phyloP scores from a whole-genome alignment of 2,888 invertebrate genomes.

The Agrilus biguttatus region DNA sequence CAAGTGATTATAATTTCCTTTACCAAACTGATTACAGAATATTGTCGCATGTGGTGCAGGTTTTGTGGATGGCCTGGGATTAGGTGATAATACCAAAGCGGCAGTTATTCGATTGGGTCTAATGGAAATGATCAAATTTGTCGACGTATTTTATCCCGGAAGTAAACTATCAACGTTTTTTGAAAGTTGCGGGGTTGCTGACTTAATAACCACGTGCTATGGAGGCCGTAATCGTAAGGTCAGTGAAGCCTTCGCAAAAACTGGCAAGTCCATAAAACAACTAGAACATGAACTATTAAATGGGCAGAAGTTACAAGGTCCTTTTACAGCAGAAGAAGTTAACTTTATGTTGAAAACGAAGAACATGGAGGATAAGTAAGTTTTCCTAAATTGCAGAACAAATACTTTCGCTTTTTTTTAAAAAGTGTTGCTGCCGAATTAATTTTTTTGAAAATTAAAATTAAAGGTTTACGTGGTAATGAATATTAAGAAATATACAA shows the following conservation, averaged over 20 bases:
- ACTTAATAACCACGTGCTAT: constrained; percentile 96
- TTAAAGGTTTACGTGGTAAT: too few species aligned
- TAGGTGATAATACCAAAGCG: constrained; percentile 97
- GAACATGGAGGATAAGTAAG: constrained; percentile 74
- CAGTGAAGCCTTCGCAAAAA: constrained; percentile 87
- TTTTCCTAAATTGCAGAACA: constrained; percentile 5
- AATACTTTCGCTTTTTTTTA: too few species aligned
- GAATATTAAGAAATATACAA: too few species aligned
- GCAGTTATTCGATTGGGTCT: constrained; percentile 94
- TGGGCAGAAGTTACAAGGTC: constrained; percentile 96
- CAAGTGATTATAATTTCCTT: constrained; percentile 9
- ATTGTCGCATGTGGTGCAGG: constrained; percentile 98
- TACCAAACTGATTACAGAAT: constrained; percentile 46
- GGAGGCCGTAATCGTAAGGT: constrained; percentile 92
- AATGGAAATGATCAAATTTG: constrained; percentile 99
- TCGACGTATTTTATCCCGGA: constrained; percentile 83
- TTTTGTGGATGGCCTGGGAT: constrained; percentile 87
- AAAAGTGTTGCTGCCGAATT: too few species aligned
- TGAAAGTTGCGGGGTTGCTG: constrained; percentile 97
- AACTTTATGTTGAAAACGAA: constrained; percentile 84
- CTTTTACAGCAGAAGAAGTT: constrained; percentile 94
- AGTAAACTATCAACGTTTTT: constrained; percentile 89
- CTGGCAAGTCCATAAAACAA: constrained; percentile 78
- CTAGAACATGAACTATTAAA: constrained; percentile 92
- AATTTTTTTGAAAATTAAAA: too few species aligned